phyloP scores from a whole-genome alignment of 2,113 vertebrate species.

The Sardina pilchardus region DNA sequence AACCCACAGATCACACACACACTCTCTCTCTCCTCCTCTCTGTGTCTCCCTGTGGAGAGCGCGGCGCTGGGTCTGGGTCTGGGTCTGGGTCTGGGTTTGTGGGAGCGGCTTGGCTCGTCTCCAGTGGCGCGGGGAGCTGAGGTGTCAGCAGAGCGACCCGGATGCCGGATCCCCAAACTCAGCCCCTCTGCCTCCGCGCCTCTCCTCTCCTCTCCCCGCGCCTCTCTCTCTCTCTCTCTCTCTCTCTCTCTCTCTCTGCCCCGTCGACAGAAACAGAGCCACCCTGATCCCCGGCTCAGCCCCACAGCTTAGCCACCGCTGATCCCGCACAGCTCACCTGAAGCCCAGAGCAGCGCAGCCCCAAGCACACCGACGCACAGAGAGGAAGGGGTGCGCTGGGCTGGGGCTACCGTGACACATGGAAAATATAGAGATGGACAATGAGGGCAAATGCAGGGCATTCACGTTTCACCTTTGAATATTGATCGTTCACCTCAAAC shows the following conservation, averaged over 20 bases:
- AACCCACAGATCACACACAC: background rate
- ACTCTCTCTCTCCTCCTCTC: background rate
- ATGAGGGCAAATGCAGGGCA: background rate
- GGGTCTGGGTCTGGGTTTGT: background rate
- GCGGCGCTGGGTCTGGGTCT: background rate
- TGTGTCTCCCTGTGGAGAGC: background rate
- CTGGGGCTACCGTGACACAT: background rate
- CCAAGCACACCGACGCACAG: background rate
- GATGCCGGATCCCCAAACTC: background rate
- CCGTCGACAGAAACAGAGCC: slow-evolving; percentile 13
- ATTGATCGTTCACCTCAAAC: background rate
- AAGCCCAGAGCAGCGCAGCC: background rate
- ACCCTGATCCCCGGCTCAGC: background rate
- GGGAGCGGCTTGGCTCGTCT: background rate
- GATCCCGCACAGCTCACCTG: background rate
- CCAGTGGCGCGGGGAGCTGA: background rate
- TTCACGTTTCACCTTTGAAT: background rate
- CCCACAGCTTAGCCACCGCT: background rate
- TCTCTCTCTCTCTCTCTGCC: background rate
- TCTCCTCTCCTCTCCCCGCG: background rate
- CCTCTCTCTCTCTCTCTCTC: background rate
- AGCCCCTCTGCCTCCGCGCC: background rate
- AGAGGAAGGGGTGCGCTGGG: background rate
- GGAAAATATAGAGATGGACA: background rate
- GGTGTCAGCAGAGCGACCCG: background rate